Percentiles rank a stretch among this genome's conserved stretches.
phyloP scores from a whole-genome alignment of 2,888 invertebrate genomes.

The Lasius platythorax region DNA sequence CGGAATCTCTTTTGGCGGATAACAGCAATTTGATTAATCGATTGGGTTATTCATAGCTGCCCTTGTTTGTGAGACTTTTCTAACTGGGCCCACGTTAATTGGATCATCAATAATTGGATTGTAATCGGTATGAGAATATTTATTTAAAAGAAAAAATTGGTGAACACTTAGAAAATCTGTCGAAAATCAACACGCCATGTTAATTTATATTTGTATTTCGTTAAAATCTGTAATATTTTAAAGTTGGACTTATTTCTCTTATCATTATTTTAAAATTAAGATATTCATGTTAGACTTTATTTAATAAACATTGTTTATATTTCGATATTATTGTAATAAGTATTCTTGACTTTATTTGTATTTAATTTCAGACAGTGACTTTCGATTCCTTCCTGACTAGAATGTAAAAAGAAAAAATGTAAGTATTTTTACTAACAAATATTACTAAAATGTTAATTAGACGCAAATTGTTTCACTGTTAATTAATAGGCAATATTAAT shows the following conservation, averaged over 20 bases:
- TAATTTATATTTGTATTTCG: background rate
- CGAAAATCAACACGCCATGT: background rate
- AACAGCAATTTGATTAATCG: slow-evolving; percentile 15
- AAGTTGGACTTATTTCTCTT: background rate
- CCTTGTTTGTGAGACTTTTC: background rate
- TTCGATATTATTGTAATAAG: background rate
- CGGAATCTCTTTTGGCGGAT: background rate
- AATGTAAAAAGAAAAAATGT: background rate
- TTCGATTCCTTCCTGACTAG: background rate
- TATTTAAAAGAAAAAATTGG: background rate
- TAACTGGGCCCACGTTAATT: background rate
- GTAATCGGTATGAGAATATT: background rate
- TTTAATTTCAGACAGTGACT: background rate
- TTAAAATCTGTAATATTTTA: background rate
- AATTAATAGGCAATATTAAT: background rate
- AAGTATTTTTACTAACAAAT: background rate
- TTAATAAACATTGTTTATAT: background rate
- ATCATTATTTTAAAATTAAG: too few species aligned
- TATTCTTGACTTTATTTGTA: background rate
- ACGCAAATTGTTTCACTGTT: background rate
- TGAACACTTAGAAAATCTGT: background rate
- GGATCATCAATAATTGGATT: background rate
- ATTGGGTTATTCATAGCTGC: background rate
- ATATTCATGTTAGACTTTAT: background rate
- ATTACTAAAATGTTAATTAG: background rate